These are phyloP conservation scores for Ameiurus melas DNA, from an alignment of 2,113 vertebrate species.

Conservation along the genomic window DNA sequence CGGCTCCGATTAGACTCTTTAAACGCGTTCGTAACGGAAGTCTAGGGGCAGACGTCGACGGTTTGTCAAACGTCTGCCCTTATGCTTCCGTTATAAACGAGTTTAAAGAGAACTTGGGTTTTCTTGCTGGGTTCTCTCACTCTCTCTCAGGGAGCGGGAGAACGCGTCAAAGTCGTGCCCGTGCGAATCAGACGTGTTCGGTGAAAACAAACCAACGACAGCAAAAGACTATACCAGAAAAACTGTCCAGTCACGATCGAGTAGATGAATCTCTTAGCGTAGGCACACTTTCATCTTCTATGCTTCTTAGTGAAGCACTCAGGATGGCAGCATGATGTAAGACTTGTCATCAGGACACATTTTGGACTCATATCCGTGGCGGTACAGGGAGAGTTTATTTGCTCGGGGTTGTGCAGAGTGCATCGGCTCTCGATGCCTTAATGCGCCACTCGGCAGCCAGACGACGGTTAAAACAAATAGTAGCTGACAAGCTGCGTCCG, in stretches of 20 bases:
- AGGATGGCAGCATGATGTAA: neutral
- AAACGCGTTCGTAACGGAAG: too few species aligned
- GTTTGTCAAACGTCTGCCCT: too few species aligned
- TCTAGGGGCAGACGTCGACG: too few species aligned
- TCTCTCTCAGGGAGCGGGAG: too few species aligned
- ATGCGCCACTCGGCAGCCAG: slow-evolving; percentile 23
- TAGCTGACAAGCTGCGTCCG: slow-evolving; percentile 30
- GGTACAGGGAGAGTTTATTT: neutral
- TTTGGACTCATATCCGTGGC: neutral
- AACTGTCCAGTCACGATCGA: neutral
- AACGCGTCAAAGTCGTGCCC: neutral
- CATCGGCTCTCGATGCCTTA: slow-evolving; percentile 12
- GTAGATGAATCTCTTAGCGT: neutral
- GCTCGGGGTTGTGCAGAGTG: slow-evolving; percentile 1
- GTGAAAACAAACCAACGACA: neutral
- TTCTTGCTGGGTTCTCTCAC: too few species aligned
- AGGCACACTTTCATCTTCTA: neutral
- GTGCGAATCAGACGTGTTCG: neutral
- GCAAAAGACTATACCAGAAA: neutral
- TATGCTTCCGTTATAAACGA: too few species aligned
- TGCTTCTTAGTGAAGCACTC: neutral
- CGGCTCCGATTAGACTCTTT: too few species aligned
- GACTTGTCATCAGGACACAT: slow-evolving; percentile 28
- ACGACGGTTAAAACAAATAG: slow-evolving; percentile 36
- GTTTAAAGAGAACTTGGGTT: neutral